Conservation (phyloP, 1,140 invertebrate species). For the Melitaea cinxia region DNA sequence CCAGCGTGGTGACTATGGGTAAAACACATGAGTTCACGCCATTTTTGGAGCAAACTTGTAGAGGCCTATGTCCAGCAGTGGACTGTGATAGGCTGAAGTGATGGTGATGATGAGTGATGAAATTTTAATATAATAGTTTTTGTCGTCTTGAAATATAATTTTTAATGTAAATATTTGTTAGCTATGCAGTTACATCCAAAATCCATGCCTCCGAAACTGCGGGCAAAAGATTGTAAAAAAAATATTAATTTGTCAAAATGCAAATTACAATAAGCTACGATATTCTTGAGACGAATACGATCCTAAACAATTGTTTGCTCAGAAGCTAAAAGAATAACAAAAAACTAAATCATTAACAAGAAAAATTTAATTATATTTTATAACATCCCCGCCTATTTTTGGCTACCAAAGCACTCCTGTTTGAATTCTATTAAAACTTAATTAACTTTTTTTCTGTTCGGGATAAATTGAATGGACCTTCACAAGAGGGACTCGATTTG, state of each 20-base stretch:
- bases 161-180: no score
- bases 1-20: no score
- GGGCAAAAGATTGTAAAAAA: no score
- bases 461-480: conserved; percentile 75
- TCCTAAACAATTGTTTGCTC: conserved; percentile 64
- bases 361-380: conserved; percentile 78
- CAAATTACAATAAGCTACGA: background rate
- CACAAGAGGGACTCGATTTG: conserved; percentile 71
- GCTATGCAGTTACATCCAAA: no score
- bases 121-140: no score
- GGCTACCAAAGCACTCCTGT: conserved; percentile 78
- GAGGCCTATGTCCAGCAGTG: no score
- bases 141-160: no score
- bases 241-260: background rate
- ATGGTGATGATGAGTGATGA: no score
- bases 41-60: no score
- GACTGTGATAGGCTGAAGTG: no score
- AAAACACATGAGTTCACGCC: no score
- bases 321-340: conserved; percentile 47
- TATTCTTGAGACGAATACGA: background rate
- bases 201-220: no score
- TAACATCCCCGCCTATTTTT: conserved; percentile 79
- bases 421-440: conserved; percentile 81
- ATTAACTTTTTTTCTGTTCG: conserved; percentile 77
- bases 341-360: conserved; percentile 67